Percentiles rank a stretch among this genome's conserved stretches.
phyloP scores from a whole-genome alignment of 2,888 invertebrate genomes.

The Drosophila gaucha region DNA sequence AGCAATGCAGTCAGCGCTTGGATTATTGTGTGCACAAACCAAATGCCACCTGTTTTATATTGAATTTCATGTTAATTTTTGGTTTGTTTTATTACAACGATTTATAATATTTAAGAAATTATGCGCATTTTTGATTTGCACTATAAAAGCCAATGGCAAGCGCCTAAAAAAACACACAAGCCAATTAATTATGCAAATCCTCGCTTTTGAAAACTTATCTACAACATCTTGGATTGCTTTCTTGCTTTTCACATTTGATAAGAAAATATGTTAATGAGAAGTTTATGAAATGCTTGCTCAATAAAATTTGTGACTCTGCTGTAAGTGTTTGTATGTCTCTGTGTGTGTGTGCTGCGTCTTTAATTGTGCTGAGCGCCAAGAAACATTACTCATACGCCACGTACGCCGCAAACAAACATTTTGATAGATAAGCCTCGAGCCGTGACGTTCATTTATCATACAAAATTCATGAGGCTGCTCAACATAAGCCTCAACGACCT shows the following conservation, averaged over 20 bases:
- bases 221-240: conserved; percentile 44
- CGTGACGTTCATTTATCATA: conserved; percentile 74
- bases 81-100: conserved; percentile 67
- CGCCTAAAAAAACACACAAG: conserved; percentile 34
- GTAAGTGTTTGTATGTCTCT: conserved; percentile 11
- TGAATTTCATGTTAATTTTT: conserved; percentile 46
- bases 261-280: conserved; percentile 56
- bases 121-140: conserved; percentile 75
- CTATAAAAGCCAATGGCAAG: conserved; percentile 61
- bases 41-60: conserved; percentile 59
- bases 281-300: conserved; percentile 26
- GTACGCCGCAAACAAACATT: conserved; percentile 54
- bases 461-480: conserved; percentile 70
- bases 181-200: conserved; percentile 76
- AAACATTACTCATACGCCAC: conserved; percentile 70
- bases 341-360: conserved; percentile 24
- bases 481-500: conserved; percentile 36
- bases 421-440: conserved; percentile 68
- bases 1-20: conserved; percentile 17
- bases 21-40: background rate
- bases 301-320: background rate
- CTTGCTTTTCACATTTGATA: conserved; percentile 47
- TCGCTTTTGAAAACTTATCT: conserved; percentile 55
- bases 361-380: conserved; percentile 50
- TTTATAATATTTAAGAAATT: conserved; percentile 70